A percentile compares a stretch with the other conserved stretches of the same genome.
These are phyloP conservation scores for Kradibia gibbosae DNA, from an alignment of 1,140 invertebrate species.

Conservation along the genomic window DNA sequence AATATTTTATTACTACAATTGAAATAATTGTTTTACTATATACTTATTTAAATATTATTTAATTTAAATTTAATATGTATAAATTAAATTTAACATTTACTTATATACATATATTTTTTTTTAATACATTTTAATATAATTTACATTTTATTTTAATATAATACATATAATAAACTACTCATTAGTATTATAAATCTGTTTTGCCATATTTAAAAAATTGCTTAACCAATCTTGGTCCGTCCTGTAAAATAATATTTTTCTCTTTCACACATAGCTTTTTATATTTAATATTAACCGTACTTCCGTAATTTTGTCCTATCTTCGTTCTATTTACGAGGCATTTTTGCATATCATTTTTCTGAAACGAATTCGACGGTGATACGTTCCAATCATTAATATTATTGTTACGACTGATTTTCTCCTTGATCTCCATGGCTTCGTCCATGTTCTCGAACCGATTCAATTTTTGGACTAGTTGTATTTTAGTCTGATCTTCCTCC, in stretches of 20 bases:
- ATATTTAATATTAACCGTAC: slow-evolving; percentile 29
- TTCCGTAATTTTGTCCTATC: slow-evolving; percentile 1
- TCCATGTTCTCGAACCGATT: slow-evolving; percentile 17
- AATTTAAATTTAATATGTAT: too few species aligned
- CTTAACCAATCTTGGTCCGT: slow-evolving; percentile 23
- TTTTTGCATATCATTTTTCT: slow-evolving; percentile 2
- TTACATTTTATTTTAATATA: too few species aligned
- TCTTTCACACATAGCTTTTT: slow-evolving; percentile 30
- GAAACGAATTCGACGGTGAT: background rate
- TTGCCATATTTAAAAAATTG: slow-evolving; percentile 20
- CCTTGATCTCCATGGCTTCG: slow-evolving; percentile 28
- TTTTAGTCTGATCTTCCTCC: slow-evolving; percentile 26
- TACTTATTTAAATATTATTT: too few species aligned
- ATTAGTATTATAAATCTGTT: slow-evolving; percentile 4
- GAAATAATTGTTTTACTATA: too few species aligned
- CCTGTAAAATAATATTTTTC: slow-evolving; percentile 36
- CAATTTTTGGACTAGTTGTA: slow-evolving; percentile 5
- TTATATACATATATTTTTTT: too few species aligned
- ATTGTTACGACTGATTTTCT: slow-evolving; percentile 15
- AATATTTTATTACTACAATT: too few species aligned
- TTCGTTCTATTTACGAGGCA: background rate
- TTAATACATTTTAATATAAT: too few species aligned
- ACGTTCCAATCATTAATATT: slow-evolving; percentile 8
- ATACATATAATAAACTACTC: background rate
- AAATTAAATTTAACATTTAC: too few species aligned